Conservation (phyloP, 1,140 invertebrate genomes). For the Hyles vespertilio region DNA sequence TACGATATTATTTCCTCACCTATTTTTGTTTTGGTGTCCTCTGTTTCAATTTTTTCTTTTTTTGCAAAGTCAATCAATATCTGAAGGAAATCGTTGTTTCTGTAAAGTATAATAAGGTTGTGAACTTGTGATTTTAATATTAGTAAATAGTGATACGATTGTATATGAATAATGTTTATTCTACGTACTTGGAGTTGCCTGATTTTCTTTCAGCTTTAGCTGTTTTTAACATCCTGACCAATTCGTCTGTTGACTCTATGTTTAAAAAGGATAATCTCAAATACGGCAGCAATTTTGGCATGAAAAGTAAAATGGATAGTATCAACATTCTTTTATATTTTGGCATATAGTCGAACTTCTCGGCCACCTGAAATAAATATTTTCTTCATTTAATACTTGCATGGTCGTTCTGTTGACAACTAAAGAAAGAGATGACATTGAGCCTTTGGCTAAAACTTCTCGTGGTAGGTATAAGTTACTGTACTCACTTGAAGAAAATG, state of each 20-base stretch:
- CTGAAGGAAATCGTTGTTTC: slow-evolving; percentile 61
- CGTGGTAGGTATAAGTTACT: neutral
- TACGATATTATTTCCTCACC: slow-evolving; percentile 24
- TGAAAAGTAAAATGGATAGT: slow-evolving; percentile 42
- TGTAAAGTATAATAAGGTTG: slow-evolving; percentile 21
- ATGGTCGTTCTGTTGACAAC: too few relatives aligned
- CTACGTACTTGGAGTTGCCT: slow-evolving; percentile 23
- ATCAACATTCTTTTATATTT: slow-evolving; percentile 39
- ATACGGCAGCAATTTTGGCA: slow-evolving; percentile 36
- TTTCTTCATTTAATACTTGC: neutral
- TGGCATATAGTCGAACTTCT: slow-evolving; percentile 56
- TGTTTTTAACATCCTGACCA: slow-evolving; percentile 42
- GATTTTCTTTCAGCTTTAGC: slow-evolving; percentile 44
- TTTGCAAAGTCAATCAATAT: slow-evolving; percentile 52
- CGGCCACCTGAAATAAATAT: slow-evolving; percentile 51
- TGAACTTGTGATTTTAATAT: neutral
- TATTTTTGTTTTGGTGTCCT: slow-evolving; percentile 26
- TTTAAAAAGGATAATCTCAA: slow-evolving; percentile 50
- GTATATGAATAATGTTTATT: too few relatives aligned
- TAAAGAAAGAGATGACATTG: too few relatives aligned
- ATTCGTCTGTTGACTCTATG: slow-evolving; percentile 30
- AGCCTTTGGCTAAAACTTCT: neutral
- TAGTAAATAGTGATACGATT: slow-evolving; percentile 8
- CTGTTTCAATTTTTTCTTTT: slow-evolving; percentile 43
- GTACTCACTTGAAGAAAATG: slow-evolving; percentile 57